Evolutionary conservation across 2,888 invertebrate species (phyloP).

Genomic region (Abrostola tripartita): DNA sequence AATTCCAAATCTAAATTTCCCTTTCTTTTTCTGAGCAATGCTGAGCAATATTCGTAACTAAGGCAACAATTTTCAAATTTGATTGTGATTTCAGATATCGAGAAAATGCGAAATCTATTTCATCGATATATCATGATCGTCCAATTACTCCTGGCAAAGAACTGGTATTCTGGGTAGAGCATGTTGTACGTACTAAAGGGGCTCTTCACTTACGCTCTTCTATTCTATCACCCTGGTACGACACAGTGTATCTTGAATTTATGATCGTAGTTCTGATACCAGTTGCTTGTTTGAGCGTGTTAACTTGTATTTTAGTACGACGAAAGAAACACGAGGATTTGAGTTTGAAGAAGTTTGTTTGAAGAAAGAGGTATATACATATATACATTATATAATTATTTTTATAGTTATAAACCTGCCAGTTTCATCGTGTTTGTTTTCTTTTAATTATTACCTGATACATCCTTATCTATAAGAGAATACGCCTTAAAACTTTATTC

Average conservation of each 20-base stretch:
- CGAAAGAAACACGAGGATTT: neutral
- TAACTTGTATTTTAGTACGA: neutral
- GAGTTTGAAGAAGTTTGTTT: slow-evolving; percentile 13
- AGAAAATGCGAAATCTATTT: slow-evolving; percentile 34
- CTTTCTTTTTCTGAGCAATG: no score
- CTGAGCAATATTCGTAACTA: no score
- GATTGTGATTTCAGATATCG: slow-evolving; percentile 48
- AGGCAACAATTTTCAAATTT: neutral
- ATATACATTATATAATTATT: neutral
- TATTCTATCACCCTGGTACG: slow-evolving; percentile 15
- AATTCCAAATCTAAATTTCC: neutral
- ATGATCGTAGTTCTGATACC: neutral
- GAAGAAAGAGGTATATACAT: neutral
- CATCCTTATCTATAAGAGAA: no score
- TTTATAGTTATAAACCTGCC: no score
- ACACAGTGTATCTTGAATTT: neutral
- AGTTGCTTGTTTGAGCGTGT: neutral
- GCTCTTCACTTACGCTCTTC: slow-evolving; percentile 73
- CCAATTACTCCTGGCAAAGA: slow-evolving; percentile 86
- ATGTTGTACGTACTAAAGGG: slow-evolving; percentile 86
- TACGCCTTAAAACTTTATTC: no score
- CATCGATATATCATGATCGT: slow-evolving; percentile 62
- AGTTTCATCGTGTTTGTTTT: no score
- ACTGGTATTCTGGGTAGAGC: slow-evolving; percentile 90
- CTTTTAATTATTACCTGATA: no score